Evolutionary conservation across 30 jellyfish, hydroid and myxozoan genomes (phyloP), one percentile per base, ranked within the genome.

Genomic region (Phacellophora camtschatica): DNA sequence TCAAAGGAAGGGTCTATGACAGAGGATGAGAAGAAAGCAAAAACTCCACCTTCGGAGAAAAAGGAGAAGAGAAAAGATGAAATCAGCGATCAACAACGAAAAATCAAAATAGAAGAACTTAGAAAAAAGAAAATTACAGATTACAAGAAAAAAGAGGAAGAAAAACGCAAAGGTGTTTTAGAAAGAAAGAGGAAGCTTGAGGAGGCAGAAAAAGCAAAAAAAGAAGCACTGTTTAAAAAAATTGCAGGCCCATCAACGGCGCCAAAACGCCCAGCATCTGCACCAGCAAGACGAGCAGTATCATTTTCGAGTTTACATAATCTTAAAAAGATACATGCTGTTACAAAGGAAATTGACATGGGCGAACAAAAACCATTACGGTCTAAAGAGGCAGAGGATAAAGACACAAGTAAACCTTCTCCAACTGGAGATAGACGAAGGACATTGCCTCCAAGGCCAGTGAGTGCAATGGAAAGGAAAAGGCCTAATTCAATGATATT

Each of bases 131-230:
- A 77, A 49, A 59, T 87, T 5, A 56, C 67, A 23, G 92, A 87
- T 22, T 62, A 65, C 30, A 76, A 77, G 46, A 87, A 87, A 56
- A 87, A 87, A 35, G 96, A 87, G 25, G 89, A 87, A n/a, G 96
- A 87, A 24, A 68, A 81, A 36, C 82, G 96, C 15, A 71, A 87
- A 34, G 96, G 92, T 55, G 89, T 87, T 28, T 61, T 64, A 50
- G 96, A 87, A 66, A 50, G 96, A 41, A 76, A 76, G 53, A 87
- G 46, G 84, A 76, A 72, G 53, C 51, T 87, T 32, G 88, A 71
- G 4, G 88, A 75, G 63, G 96, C 86, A 30, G 96, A 87, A 36
- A 78, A 54, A 20, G 43, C 35, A 24, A 87, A 69, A 62, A 78
- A 73, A 10, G 92, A 76, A 32, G 96, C 96, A 1, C 25, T 87